Base-by-base conservation (phyloP, 53 echinoderm and acorn worm species). In the Stichopus horrens region DNA sequence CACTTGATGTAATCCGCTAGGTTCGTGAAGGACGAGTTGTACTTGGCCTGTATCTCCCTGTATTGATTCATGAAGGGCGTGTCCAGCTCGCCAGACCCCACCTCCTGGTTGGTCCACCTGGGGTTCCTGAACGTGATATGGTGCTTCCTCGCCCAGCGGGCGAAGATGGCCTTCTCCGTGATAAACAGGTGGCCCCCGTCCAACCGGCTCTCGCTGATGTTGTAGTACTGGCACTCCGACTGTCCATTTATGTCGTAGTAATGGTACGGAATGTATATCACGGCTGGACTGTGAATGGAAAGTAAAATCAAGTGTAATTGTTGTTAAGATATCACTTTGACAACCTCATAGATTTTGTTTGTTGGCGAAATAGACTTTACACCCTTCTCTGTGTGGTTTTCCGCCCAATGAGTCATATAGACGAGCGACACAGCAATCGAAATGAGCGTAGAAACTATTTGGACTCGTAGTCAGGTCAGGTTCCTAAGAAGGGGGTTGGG, bases 121-220 rank as follows among this genome's bases (percentile, higher is more conserved):
- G 94, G 94, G 57, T 93, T 77, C 78, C 87, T 93, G 86, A 96
- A 96, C 4, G 23, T 90, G 65, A 96, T 83, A 53, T 89, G 59
- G 53, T 79, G 90, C 16, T 91, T 83, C 68, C 21, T 53, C 9
- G 96, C 90, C 94, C 93, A 94, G 7, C 94, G 90, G 21, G 88
- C 91, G 21, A 96, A 96, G 19, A 96, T 89, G n/a, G 96, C 94
- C 59, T 96, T 96, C 91, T 96, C 96, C 0, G 96, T 96, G 90
- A 96, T 96, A 66, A 96, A 96, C 8, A 96, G 93, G 88, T 96
- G 96, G 0, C 96, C 96, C 19, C 96, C 92, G 11, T 86, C 91
- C 8, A 93, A 88, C 5, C 91, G 83, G 6, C 21, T 93, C 79
- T 96, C 96, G 74, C 96, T 96, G 57, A 73, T 68, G 76, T 96